Conservation (phyloP, 1,140 invertebrate genomes). For the Telenomus remus region DNA sequence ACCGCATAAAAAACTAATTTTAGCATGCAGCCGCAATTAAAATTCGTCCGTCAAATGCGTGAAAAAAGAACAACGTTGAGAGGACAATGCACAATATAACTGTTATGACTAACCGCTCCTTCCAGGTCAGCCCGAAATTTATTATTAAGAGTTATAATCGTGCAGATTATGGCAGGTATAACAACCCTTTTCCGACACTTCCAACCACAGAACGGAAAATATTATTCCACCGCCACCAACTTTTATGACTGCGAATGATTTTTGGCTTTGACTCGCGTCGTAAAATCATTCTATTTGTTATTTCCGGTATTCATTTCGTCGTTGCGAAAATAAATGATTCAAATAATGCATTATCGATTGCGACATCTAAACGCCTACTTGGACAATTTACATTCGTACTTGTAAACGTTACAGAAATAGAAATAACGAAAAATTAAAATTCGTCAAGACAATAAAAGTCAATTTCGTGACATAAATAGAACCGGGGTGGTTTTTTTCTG, state of each 20-base stretch:
- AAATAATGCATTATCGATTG: too few species aligned
- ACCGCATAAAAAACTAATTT: constrained; percentile 8
- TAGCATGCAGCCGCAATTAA: neutral
- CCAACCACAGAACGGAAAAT: constrained; percentile 38
- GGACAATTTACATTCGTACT: too few species aligned
- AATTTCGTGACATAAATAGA: too few species aligned
- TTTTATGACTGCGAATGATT: constrained; percentile 49
- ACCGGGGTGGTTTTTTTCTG: too few species aligned
- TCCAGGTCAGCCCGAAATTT: constrained; percentile 20
- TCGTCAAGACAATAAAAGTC: neutral
- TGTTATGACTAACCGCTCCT: constrained; percentile 14
- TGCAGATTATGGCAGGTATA: constrained; percentile 25
- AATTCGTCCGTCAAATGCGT: constrained; percentile 1
- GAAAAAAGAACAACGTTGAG: neutral
- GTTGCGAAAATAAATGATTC: too few species aligned
- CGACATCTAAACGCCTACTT: too few species aligned
- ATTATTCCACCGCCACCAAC: constrained; percentile 43
- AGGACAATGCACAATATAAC: constrained; percentile 18
- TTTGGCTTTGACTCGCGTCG: constrained; percentile 26
- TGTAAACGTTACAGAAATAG: too few species aligned
- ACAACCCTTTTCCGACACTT: constrained; percentile 49
- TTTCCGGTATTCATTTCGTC: constrained; percentile 13
- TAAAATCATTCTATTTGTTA: constrained; percentile 44
- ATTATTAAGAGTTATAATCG: constrained; percentile 42
- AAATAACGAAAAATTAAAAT: neutral